Conservation (phyloP, 2,113 vertebrate genomes). For the Indri indri region DNA sequence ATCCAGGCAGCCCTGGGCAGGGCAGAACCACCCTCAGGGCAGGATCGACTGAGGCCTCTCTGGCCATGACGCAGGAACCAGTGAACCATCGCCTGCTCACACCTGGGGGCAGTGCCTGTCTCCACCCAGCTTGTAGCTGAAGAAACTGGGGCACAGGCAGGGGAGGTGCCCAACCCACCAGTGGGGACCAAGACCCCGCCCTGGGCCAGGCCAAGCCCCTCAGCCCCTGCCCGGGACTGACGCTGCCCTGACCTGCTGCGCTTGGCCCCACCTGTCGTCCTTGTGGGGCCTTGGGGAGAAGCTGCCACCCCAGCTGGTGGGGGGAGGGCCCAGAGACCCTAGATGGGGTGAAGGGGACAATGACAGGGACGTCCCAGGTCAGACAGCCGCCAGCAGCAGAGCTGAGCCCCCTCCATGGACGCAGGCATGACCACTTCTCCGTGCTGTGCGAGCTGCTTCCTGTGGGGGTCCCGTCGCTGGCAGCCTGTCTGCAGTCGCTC, state of each 20-base stretch:
- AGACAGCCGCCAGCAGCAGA: fast-evolving
- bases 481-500: slow-evolving; percentile 91
- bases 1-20: background rate
- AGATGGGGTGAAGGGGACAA: background rate
- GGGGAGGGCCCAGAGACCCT: background rate
- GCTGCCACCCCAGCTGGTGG: background rate
- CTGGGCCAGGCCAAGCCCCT: background rate
- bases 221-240: background rate
- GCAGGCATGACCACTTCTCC: slow-evolving; percentile 96
- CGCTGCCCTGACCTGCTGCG: background rate
- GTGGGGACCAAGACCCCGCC: background rate
- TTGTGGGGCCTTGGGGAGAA: background rate
- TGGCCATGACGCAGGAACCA: background rate
- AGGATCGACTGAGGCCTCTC: background rate
- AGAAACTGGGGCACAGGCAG: background rate
- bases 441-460: slow-evolving; percentile 97
- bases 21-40: background rate
- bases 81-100: background rate
- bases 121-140: background rate
- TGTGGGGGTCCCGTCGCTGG: slow-evolving; percentile 92
- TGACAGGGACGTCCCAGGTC: background rate
- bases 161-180: background rate
- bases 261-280: background rate
- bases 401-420: background rate
- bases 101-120: background rate